Percentiles rank a stretch among this genome's conserved stretches.
Conservation (phyloP, 1,140 invertebrate genomes). For the Dysdera silvatica region DNA sequence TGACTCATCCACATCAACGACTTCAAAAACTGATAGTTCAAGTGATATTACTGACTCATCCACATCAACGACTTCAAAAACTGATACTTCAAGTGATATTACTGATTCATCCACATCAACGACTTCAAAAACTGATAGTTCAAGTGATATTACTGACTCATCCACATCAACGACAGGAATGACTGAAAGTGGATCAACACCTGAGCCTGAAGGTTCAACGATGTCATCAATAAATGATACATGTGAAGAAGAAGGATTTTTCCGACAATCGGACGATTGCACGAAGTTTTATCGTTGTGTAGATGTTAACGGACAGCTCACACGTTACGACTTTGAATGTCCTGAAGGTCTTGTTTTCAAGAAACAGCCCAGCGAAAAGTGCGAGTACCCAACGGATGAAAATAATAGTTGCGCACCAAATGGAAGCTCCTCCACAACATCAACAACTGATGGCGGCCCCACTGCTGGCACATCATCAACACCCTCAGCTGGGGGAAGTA, state of each 20-base stretch:
- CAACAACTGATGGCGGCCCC: conserved; percentile 37
- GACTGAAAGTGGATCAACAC: not conserved
- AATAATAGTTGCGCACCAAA: no score
- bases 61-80: not conserved
- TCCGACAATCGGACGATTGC: conserved; percentile 55
- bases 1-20: no score
- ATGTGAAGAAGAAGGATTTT: conserved; percentile 45
- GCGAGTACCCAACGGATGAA: no score
- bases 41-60: no score
- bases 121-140: not conserved
- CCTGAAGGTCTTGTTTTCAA: conserved; percentile 22
- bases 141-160: not conserved
- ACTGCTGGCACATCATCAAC: not conserved
- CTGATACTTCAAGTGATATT: not conserved
- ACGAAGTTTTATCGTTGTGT: conserved; percentile 70
- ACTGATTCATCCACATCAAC: not conserved
- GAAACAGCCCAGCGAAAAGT: no score
- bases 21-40: no score
- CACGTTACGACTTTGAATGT: conserved; percentile 27
- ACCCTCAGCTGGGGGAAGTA: not conserved
- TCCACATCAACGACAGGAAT: not conserved
- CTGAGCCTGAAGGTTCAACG: not conserved
- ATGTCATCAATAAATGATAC: not conserved
- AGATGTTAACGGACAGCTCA: conserved; percentile 47
- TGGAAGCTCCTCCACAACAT: no score